These are phyloP conservation scores for Synchiropus splendidus DNA, from an alignment of 2,113 vertebrate genomes.

Conservation along the genomic window DNA sequence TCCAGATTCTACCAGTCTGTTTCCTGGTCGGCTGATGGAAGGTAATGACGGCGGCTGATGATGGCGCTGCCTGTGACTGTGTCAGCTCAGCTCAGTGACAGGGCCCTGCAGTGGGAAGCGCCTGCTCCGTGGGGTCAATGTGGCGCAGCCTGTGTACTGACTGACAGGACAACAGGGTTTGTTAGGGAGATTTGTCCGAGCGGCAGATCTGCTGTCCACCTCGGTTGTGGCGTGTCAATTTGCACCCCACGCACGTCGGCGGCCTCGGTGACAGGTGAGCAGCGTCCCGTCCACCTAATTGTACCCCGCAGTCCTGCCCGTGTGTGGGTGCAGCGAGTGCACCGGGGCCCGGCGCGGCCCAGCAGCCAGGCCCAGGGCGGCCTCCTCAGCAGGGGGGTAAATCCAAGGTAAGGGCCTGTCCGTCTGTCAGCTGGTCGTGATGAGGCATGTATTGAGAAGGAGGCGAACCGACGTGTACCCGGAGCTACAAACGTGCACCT, in stretches of 20 bases:
- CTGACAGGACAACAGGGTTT: slow-evolving; percentile 65
- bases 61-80: slow-evolving; percentile 47
- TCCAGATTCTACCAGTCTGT: slow-evolving; percentile 54
- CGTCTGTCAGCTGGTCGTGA: slow-evolving; percentile 50
- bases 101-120: slow-evolving; percentile 30
- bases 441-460: slow-evolving; percentile 27
- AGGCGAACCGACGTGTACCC: too few relatives aligned
- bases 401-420: slow-evolving; percentile 58
- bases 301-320: slow-evolving; percentile 63
- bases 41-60: slow-evolving; percentile 61
- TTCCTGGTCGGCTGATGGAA: slow-evolving; percentile 54
- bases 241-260: slow-evolving; percentile 49
- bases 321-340: slow-evolving; percentile 45
- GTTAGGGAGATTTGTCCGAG: slow-evolving; percentile 68
- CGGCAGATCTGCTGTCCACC: slow-evolving; percentile 60
- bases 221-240: slow-evolving; percentile 57
- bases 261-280: slow-evolving; percentile 67
- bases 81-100: slow-evolving; percentile 53
- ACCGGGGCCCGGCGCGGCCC: slow-evolving; percentile 44
- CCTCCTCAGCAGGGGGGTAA: slow-evolving; percentile 48
- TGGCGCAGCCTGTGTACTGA: slow-evolving; percentile 44
- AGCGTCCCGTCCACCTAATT: slow-evolving; percentile 65
- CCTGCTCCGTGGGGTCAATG: slow-evolving; percentile 59
- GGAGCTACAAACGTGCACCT: too few relatives aligned
- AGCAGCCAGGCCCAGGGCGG: slow-evolving; percentile 54